Base-by-base conservation (phyloP, 2,113 vertebrate species). In the Acanthochromis polyacanthus region DNA sequence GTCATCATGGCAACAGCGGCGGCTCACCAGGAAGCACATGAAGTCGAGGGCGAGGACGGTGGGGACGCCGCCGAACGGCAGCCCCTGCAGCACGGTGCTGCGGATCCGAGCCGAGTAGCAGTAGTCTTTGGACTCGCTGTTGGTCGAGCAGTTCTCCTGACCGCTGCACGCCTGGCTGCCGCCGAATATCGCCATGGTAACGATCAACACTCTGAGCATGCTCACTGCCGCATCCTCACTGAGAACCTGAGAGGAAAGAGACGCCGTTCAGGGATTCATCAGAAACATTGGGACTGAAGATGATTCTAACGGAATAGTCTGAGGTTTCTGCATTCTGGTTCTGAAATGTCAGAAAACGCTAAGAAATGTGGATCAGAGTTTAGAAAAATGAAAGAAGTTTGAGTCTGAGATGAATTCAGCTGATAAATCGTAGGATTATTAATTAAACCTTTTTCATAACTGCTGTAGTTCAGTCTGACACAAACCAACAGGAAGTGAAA, bases 1-100 rank as follows among this genome's bases (percentile, higher is more conserved):
- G 8, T 6, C 10, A 8, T 36, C 32, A 36, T 9, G 32, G 32
- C 4, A 38, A 12, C 11, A 4, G 28, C 1, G 5, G 30, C 1
- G 3, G 96, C 96, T 96, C 92, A 99, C 98, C 1, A 99, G 96
- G 90, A 99, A 99, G 94, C 97, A 98, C 96, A 99, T 98, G 77
- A 99, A 99, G 91, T 99, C 98, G 0, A 99, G 96, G 17, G 98
- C 98, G 17, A 99, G 96, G 58, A 99, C 98, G 0, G 98, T 99
- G 88, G 98, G 97, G 62, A 99, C 97, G 0, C 98, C 98, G 0
- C 98, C 97, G 0, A 99, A 99, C 16, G 98, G 97, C 90, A 99
- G 94, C 30, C 98, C 98, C 93, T 99, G 98, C 62, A 99, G 95
- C 77, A 99, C 98, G 0, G 98, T 99, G 94, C 97, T 99, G 90